These are phyloP conservation scores for Ornithorhynchus anatinus DNA, from an alignment of 2,113 vertebrate genomes.

Conservation along the genomic window DNA sequence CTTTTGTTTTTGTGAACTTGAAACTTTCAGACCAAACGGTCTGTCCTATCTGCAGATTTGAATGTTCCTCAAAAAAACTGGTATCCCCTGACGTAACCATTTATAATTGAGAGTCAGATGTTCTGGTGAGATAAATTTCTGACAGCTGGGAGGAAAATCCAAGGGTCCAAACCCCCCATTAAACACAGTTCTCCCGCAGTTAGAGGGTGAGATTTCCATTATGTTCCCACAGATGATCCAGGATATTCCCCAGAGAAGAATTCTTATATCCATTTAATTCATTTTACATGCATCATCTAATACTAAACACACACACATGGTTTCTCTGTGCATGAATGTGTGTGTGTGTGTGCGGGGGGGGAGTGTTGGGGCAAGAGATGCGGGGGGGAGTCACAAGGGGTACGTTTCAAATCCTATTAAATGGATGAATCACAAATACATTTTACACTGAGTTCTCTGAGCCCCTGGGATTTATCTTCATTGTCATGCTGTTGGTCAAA, in stretches of 20 bases:
- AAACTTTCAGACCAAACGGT: too few relatives aligned
- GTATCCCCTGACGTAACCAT: too few relatives aligned
- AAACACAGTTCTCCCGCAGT: neutral
- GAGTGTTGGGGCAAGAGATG: neutral
- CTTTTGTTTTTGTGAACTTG: too few relatives aligned
- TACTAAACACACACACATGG: neutral
- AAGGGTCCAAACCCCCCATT: neutral
- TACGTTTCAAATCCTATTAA: neutral
- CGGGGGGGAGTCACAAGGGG: neutral
- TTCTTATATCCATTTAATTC: conserved; percentile 30
- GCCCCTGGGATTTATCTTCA: neutral
- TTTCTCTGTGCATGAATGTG: neutral
- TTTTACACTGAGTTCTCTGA: neutral
- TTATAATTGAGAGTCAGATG: neutral
- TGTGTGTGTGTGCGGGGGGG: neutral
- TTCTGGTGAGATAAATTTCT: neutral
- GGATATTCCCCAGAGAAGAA: neutral
- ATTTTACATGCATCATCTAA: neutral
- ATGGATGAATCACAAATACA: neutral
- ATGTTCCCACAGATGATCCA: neutral
- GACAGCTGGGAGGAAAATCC: neutral
- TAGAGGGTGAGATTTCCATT: neutral
- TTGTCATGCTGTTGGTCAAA: neutral
- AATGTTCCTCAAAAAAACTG: too few relatives aligned
- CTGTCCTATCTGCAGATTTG: too few relatives aligned